Evolutionary conservation across 2,797 vertebrate species (phyloP).

Genomic region (Phaenicophaeus curvirostris): DNA sequence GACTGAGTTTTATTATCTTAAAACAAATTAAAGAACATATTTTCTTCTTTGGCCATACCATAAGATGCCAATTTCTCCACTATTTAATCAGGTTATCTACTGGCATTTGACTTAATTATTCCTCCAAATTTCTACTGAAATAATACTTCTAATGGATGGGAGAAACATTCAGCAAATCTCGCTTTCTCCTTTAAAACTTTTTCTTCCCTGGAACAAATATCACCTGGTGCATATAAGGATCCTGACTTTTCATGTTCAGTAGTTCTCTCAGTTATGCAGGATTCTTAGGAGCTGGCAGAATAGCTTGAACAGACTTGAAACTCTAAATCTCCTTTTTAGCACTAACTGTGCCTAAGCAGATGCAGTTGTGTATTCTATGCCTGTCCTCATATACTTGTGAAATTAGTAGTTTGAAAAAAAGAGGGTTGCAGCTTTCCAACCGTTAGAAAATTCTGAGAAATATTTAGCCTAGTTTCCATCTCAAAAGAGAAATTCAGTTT

Average conservation of each 20-base stretch:
- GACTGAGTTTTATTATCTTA: background rate
- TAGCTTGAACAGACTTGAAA: background rate
- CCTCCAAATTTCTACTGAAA: background rate
- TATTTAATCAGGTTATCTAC: background rate
- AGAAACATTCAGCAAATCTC: background rate
- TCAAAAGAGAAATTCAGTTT: background rate
- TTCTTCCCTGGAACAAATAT: background rate
- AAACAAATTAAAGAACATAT: background rate
- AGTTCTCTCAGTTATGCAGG: background rate
- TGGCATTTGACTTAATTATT: background rate
- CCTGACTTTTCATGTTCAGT: background rate
- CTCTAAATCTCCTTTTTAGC: background rate
- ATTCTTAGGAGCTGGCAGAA: background rate
- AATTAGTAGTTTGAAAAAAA: background rate
- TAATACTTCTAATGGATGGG: background rate
- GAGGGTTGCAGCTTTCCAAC: background rate
- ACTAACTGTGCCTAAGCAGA: background rate
- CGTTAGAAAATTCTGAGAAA: background rate
- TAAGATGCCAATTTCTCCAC: background rate
- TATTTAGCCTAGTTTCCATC: background rate
- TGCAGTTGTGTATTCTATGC: background rate
- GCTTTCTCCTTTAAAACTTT: background rate
- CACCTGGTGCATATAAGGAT: background rate
- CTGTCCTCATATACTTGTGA: background rate
- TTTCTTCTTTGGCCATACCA: background rate